These are phyloP conservation scores for Neogale vison DNA, from an alignment of 2,113 vertebrate genomes.

Conservation along the genomic window DNA sequence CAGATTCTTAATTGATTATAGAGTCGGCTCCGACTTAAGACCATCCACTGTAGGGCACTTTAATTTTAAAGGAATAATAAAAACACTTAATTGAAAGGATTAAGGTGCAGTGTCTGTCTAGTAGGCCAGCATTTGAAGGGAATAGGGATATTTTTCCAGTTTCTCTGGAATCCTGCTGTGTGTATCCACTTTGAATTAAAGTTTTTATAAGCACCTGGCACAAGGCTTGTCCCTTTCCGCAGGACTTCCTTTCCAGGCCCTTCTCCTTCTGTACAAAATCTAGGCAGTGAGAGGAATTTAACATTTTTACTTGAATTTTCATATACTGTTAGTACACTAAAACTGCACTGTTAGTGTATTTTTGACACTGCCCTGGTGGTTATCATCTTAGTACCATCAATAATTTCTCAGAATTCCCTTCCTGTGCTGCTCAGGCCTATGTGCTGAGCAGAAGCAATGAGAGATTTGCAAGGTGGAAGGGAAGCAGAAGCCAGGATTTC, in stretches of 20 bases:
- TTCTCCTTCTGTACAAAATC: background rate
- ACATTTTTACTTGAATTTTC: background rate
- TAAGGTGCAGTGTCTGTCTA: background rate
- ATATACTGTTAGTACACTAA: background rate
- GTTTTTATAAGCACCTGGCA: background rate
- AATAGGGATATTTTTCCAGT: background rate
- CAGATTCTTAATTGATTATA: background rate
- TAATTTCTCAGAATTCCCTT: background rate
- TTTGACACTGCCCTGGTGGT: background rate
- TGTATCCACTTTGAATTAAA: background rate
- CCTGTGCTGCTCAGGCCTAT: background rate
- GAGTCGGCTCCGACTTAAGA: background rate
- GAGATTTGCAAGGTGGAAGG: background rate
- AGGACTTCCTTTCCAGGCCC: background rate
- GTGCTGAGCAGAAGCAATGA: background rate
- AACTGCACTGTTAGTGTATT: background rate
- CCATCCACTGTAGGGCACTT: background rate
- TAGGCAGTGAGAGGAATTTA: background rate
- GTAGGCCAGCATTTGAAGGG: background rate
- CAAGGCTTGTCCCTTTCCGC: too few relatives aligned
- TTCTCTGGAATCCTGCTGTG: background rate
- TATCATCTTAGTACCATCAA: background rate
- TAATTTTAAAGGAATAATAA: background rate
- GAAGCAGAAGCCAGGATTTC: background rate
- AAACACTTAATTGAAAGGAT: background rate